Base-by-base conservation (phyloP, 2,888 invertebrate genomes). In the Megaustenia siamemsis region DNA sequence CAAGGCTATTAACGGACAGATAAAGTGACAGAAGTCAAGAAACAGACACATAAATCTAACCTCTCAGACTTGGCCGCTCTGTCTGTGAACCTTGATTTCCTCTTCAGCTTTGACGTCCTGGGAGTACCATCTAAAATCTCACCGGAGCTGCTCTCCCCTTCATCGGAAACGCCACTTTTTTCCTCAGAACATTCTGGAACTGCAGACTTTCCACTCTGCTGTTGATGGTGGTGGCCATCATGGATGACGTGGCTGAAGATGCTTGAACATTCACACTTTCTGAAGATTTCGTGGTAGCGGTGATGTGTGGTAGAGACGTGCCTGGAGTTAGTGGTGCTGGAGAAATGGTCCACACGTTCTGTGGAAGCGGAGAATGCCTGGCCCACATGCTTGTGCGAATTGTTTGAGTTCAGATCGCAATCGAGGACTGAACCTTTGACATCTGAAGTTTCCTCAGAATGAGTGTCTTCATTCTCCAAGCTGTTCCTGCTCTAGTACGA, bases 401-500 rank as follows among this genome's bases (percentile, higher is more conserved):
- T 82, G 73, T 82, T 68, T 12, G 45, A 60, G 60, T 82, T 73
- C 35, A 40, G 28, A 21, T 73, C 81, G 40, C 21, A 2, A 6
- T 43, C 60, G 15, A 35, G 49, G 15, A 18, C 24, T 21, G 43
- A 1, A 5, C 18, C 35, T 15, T 32, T 60, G 24, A 38, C 1
- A 4, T 56, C 53, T 32, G 66, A 63, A 24, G 80, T 1, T 18
- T 6, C 40, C 8, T 56, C 73, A 60, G 10, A 15, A 24, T 53
- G 56, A 21, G 32, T 69, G n/a, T 49, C 81, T 40, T 79, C 84
- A n/a, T 45, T 53, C 66, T 71, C 86, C 88, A 83, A 87, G 85
- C 69, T 83, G 86, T 49, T 90, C 89, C 0, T 88, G 82, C 71
- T 90, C 89, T 28, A 76, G 68, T 78, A 73, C 69, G 87, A 21